phyloP scores from a whole-genome alignment of 2,888 invertebrate species.

The Colostygia pectinataria region DNA sequence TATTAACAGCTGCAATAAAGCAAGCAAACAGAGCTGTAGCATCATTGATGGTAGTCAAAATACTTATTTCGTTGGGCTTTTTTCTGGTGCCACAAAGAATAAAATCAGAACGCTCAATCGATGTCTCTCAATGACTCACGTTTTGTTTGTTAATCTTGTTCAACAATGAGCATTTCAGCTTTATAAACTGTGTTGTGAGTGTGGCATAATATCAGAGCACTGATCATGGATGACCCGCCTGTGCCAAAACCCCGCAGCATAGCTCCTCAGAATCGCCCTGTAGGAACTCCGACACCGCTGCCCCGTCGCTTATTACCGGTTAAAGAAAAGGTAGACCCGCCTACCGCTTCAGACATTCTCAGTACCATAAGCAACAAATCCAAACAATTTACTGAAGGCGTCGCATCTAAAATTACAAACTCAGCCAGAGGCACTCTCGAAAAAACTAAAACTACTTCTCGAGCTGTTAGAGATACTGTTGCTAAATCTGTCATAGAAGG shows the following conservation, averaged over 20 bases:
- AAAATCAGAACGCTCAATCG: no score
- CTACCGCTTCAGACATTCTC: conserved; percentile 44
- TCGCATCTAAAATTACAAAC: conserved; percentile 75
- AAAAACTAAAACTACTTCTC: conserved; percentile 73
- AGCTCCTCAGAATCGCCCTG: conserved; percentile 22
- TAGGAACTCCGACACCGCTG: conserved; percentile 78
- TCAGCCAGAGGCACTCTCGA: conserved; percentile 74
- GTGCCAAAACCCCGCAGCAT: conserved; percentile 30
- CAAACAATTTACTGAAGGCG: conserved; percentile 82
- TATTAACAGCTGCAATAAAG: no score
- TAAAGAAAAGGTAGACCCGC: conserved; percentile 48
- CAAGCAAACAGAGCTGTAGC: no score
- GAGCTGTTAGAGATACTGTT: conserved; percentile 77
- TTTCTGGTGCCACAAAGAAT: no score
- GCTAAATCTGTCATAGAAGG: conserved; percentile 85
- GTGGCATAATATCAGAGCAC: not conserved
- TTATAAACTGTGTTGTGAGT: not conserved
- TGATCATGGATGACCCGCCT: conserved; percentile 63
- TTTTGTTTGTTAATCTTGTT: not conserved
- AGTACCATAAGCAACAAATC: conserved; percentile 80
- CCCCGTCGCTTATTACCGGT: conserved; percentile 70
- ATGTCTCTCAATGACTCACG: conserved; percentile 5
- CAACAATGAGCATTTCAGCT: conserved; percentile 1
- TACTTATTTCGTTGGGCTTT: no score
- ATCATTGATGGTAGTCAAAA: no score